A percentile compares a stretch with the other conserved stretches of the same genome.
Conservation (phyloP, 1,140 invertebrate species). For the Sesamia nonagrioides region DNA sequence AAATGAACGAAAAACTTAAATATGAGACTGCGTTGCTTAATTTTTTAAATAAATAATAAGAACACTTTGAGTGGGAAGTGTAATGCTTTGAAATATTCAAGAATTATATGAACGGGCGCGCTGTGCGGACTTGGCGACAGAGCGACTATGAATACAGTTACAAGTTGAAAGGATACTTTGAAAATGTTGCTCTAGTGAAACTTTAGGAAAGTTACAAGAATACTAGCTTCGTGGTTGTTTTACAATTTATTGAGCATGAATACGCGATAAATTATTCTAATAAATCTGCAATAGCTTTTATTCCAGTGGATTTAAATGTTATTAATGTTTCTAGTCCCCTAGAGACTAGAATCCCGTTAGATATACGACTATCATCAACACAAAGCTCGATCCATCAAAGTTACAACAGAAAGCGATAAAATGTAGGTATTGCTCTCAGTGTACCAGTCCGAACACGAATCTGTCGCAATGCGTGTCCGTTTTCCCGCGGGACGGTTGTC, state of each 20-base stretch:
- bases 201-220: background rate
- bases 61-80: conserved; percentile 59
- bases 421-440: conserved; percentile 1
- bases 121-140: conserved; percentile 37
- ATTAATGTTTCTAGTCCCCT: background rate
- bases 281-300: too few relatives aligned
- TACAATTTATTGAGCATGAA: conserved; percentile 10
- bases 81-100: conserved; percentile 64
- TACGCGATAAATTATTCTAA: background rate
- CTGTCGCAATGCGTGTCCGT: conserved; percentile 45
- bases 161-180: conserved; percentile 31
- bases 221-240: conserved; percentile 4
- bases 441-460: conserved; percentile 8
- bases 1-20: conserved; percentile 38
- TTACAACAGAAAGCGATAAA: conserved; percentile 24
- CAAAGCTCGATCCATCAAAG: conserved; percentile 30
- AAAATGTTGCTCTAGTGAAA: conserved; percentile 32
- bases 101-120: conserved; percentile 21
- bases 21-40: conserved; percentile 55
- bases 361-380: conserved; percentile 4
- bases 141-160: background rate
- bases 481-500: conserved; percentile 33
- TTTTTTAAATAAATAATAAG: conserved; percentile 67
- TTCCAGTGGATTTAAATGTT: too few relatives aligned
- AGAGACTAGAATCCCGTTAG: background rate